Conservation (phyloP, 2,797 vertebrate species). For the Silurus aristotelis region DNA sequence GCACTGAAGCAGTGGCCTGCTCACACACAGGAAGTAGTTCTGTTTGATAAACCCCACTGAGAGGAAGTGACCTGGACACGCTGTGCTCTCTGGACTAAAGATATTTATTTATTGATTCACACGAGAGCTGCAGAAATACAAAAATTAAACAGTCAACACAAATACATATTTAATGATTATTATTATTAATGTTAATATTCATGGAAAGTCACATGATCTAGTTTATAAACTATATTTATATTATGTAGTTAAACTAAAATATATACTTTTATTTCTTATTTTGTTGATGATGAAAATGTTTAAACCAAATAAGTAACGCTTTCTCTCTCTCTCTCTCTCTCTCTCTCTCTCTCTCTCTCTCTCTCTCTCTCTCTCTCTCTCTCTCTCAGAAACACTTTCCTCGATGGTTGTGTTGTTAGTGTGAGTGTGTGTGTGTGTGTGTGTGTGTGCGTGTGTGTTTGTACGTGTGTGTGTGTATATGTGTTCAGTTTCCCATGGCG, state of each 20-base stretch:
- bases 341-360: conserved; percentile 27
- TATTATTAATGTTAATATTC: background rate
- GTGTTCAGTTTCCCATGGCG: conserved; percentile 69
- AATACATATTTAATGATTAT: background rate
- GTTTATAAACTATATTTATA: background rate
- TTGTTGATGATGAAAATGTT: background rate
- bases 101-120: background rate
- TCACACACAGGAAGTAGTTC: background rate
- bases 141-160: background rate
- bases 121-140: background rate
- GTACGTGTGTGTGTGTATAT: conserved; percentile 42
- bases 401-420: conserved; percentile 41
- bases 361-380: conserved; percentile 14
- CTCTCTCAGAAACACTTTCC: conserved; percentile 35
- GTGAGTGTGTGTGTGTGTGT: conserved; percentile 38
- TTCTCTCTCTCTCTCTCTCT: conserved; percentile 7
- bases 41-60: background rate
- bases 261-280: background rate
- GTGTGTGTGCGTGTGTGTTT: conserved; percentile 33
- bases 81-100: no score
- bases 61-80: background rate
- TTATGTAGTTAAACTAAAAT: background rate
- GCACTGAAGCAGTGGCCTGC: background rate
- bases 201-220: background rate
- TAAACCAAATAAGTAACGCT: background rate